Conservation (phyloP, 2,797 vertebrate genomes). For the Acanthornis magna region DNA sequence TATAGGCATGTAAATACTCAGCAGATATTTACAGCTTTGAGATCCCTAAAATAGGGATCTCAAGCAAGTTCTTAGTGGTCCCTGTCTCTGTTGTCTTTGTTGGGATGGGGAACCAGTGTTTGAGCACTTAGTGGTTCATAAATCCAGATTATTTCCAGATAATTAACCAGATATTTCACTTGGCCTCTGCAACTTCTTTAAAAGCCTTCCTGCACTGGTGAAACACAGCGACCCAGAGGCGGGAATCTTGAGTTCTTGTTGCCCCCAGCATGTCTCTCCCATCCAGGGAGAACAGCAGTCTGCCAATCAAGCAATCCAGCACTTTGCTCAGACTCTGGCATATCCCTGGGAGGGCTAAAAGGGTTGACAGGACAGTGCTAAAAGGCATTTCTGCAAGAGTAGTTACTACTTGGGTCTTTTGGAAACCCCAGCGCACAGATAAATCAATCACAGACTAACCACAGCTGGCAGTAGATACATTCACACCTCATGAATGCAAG, state of each 20-base stretch:
- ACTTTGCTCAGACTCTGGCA: not conserved
- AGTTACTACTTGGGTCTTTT: not conserved
- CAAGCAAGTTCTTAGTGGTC: not conserved
- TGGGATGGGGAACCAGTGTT: not conserved
- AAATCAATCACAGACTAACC: constrained; percentile 43
- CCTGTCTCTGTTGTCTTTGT: not conserved
- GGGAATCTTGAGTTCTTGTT: not conserved
- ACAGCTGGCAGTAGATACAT: not conserved
- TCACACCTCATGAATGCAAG: constrained; percentile 20
- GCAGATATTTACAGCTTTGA: not conserved
- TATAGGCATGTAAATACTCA: not conserved
- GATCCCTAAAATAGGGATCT: not conserved
- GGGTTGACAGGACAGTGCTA: not conserved
- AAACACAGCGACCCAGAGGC: not conserved
- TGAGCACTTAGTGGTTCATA: not conserved
- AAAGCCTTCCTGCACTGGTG: not conserved
- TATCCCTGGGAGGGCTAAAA: not conserved
- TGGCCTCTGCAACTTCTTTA: not conserved
- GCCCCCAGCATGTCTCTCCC: not conserved
- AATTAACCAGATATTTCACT: not conserved
- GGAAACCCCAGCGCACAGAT: not conserved
- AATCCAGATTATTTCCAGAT: not conserved
- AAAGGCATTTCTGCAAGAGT: constrained; percentile 6
- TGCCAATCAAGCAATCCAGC: not conserved
- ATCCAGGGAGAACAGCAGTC: not conserved